A percentile compares a stretch with the other conserved stretches of the same genome.
phyloP scores from a whole-genome alignment of 2,888 invertebrate species.

The Stratiomys singularior region DNA sequence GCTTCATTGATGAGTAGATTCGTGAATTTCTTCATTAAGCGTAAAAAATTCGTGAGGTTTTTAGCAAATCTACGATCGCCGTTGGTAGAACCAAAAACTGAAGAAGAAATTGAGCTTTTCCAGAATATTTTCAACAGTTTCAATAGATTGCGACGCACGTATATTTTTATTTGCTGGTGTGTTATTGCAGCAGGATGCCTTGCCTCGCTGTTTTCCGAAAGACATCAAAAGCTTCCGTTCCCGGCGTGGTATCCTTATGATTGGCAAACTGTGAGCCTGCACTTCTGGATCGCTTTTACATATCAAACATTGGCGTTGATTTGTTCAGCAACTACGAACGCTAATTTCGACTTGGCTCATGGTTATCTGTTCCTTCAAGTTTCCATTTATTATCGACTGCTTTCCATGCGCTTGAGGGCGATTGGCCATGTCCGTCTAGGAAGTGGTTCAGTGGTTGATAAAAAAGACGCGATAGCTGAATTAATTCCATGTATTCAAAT shows the following conservation, averaged over 20 bases:
- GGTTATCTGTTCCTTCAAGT: constrained; percentile 59
- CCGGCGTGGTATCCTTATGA: constrained; percentile 60
- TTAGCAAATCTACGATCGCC: neutral
- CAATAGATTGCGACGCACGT: neutral
- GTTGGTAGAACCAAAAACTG: neutral
- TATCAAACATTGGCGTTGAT: constrained; percentile 57
- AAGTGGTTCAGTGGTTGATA: constrained; percentile 22
- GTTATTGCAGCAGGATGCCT: neutral
- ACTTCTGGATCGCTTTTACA: constrained; percentile 56
- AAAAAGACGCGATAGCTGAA: neutral
- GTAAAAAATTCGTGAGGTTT: neutral
- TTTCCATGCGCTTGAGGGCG: constrained; percentile 56
- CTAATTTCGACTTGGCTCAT: constrained; percentile 57
- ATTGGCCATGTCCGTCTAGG: constrained; percentile 25
- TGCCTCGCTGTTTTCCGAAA: neutral
- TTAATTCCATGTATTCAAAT: neutral
- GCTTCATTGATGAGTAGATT: neutral
- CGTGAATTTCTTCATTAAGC: neutral
- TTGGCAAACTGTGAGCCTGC: constrained; percentile 52
- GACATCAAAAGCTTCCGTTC: constrained; percentile 56
- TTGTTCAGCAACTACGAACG: constrained; percentile 55
- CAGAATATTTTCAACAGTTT: neutral
- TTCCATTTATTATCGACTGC: constrained; percentile 55
- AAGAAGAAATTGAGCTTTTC: neutral
- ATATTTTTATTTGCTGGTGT: no score